Evolutionary conservation across 2,113 vertebrate genomes (phyloP).

Genomic region (Amblyornis subalaris): DNA sequence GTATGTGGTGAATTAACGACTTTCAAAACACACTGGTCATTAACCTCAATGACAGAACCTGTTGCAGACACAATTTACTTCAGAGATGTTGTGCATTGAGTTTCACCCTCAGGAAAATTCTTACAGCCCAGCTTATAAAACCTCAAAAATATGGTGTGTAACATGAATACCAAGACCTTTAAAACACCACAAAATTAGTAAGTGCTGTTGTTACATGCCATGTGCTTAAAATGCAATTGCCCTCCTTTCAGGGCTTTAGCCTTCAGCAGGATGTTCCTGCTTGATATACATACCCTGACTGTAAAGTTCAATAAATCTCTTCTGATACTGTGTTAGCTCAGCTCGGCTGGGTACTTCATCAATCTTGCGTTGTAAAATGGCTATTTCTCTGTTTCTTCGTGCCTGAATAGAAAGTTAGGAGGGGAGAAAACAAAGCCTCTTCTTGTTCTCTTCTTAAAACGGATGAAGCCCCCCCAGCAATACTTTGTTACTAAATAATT

Average conservation of each 20-base stretch:
- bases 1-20: neutral
- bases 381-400: conserved; percentile 94
- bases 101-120: neutral
- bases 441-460: conserved; percentile 54
- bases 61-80: neutral
- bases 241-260: conserved; percentile 8
- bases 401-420: conserved; percentile 77
- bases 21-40: neutral
- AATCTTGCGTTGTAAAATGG: conserved; percentile 93
- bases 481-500: neutral
- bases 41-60: neutral
- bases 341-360: conserved; percentile 96
- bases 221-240: neutral
- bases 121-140: neutral
- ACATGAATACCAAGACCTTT: neutral
- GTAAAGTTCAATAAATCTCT: conserved; percentile 97
- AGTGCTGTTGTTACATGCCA: neutral
- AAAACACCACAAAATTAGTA: neutral
- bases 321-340: conserved; percentile 97
- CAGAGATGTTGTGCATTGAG: neutral
- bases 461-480: conserved; percentile 10
- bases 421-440: conserved; percentile 48
- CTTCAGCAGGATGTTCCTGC: neutral
- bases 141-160: neutral
- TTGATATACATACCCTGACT: conserved; percentile 84